Evolutionary conservation across 2,888 invertebrate species (phyloP).

Genomic region (Dasypolia templi): DNA sequence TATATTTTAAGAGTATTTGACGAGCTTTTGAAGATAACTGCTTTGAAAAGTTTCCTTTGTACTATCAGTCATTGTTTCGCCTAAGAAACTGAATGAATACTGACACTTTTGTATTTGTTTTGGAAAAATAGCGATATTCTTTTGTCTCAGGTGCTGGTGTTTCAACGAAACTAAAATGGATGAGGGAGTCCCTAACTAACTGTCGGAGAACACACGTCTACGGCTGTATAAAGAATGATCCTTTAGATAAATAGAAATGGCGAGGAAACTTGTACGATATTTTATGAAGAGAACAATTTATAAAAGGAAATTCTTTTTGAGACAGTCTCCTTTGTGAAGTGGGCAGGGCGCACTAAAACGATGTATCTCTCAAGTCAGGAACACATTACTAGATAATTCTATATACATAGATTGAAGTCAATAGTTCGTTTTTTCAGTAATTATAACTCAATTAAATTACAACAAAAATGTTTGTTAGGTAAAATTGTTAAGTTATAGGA

Average conservation of each 20-base stretch:
- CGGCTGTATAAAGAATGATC: slow-evolving; percentile 59
- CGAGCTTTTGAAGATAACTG: slow-evolving; percentile 87
- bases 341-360: neutral
- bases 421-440: too few species aligned
- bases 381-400: too few species aligned
- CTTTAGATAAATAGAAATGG: slow-evolving; percentile 60
- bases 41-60: slow-evolving; percentile 85
- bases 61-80: slow-evolving; percentile 85
- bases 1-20: slow-evolving; percentile 85
- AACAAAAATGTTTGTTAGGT: too few species aligned
- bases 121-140: slow-evolving; percentile 72
- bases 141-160: slow-evolving; percentile 70
- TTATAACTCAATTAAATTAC: too few species aligned
- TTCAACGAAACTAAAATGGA: slow-evolving; percentile 57
- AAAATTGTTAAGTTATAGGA: too few species aligned
- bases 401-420: too few species aligned
- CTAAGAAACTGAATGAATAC: slow-evolving; percentile 74
- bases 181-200: slow-evolving; percentile 55
- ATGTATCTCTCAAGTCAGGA: slow-evolving; percentile 16
- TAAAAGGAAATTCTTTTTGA: slow-evolving; percentile 49
- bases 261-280: slow-evolving; percentile 52
- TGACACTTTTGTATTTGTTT: slow-evolving; percentile 77
- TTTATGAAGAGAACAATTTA: slow-evolving; percentile 60
- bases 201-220: slow-evolving; percentile 54
- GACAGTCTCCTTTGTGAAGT: slow-evolving; percentile 24